These are phyloP conservation scores for Scaptomyza pallida DNA, from an alignment of 1,140 invertebrate species.

Conservation along the genomic window DNA sequence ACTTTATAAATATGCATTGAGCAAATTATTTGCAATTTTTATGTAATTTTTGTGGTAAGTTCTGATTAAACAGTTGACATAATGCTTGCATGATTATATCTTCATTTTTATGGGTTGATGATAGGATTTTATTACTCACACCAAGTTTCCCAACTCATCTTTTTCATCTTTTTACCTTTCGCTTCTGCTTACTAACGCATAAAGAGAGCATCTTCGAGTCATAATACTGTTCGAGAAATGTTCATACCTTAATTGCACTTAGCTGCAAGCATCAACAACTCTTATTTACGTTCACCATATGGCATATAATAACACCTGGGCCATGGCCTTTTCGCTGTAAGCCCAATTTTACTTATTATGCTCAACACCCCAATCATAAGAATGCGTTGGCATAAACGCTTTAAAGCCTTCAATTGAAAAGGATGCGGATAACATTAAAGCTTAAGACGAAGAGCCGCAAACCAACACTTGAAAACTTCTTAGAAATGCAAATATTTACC, in stretches of 20 bases:
- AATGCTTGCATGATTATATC: neutral
- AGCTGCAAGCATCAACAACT: neutral
- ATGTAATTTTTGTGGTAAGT: neutral
- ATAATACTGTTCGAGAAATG: no score
- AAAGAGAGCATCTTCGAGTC: no score
- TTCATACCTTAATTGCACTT: no score
- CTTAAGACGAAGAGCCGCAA: conserved; percentile 10
- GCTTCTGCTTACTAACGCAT: no score
- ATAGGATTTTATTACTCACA: no score
- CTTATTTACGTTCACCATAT: neutral
- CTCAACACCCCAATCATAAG: conserved; percentile 1
- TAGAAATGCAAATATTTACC: conserved; percentile 58
- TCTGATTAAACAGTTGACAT: neutral
- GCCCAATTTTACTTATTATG: neutral
- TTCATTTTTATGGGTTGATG: neutral
- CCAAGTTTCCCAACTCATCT: no score
- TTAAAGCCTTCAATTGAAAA: neutral
- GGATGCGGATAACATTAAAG: conserved; percentile 31
- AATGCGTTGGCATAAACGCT: neutral
- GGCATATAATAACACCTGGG: neutral
- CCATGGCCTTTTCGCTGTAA: neutral
- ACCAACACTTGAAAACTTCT: conserved; percentile 36
- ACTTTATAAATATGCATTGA: neutral
- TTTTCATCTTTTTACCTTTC: no score
- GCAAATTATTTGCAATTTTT: conserved; percentile 2